Evolutionary conservation across 2,797 vertebrate genomes (phyloP).

Genomic region (Smutsia temminckii): DNA sequence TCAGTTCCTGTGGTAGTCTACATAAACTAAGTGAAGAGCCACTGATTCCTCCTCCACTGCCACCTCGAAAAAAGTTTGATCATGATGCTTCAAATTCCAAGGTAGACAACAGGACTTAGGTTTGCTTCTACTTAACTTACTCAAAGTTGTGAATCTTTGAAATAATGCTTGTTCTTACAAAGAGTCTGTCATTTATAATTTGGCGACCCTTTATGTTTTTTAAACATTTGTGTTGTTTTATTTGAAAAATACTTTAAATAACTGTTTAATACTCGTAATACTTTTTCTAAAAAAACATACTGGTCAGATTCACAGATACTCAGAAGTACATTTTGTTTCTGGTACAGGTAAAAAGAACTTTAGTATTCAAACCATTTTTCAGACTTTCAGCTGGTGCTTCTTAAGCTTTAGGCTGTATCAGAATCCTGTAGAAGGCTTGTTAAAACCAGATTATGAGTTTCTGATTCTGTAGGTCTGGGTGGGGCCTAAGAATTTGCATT

Average conservation of each 20-base stretch:
- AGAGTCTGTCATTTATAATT: conserved; percentile 38
- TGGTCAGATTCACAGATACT: conserved; percentile 21
- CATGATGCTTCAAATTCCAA: conserved; percentile 89
- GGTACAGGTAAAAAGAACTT: neutral
- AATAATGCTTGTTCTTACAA: conserved; percentile 28
- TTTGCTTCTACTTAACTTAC: neutral
- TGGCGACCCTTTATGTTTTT: neutral
- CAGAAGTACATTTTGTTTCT: conserved; percentile 43
- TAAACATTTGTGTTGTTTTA: conserved; percentile 6
- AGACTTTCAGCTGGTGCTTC: neutral
- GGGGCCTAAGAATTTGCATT: neutral
- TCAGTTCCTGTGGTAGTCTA: conserved; percentile 93
- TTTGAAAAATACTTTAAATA: conserved; percentile 60
- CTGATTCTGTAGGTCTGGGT: conserved; percentile 2
- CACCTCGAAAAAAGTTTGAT: conserved; percentile 93
- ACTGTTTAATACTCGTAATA: conserved; percentile 28
- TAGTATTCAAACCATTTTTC: neutral
- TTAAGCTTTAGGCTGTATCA: conserved; percentile 29
- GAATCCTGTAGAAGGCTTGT: conserved; percentile 19
- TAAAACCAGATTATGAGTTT: conserved; percentile 31
- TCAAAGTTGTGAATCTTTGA: neutral
- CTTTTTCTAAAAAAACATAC: conserved; percentile 29
- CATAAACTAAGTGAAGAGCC: conserved; percentile 93
- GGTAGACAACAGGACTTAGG: conserved; percentile 83
- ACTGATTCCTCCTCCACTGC: conserved; percentile 94